Percentiles rank a stretch among this genome's conserved stretches.
Evolutionary conservation across 2,888 invertebrate species (phyloP).

Genomic region (Polymixis lichenea): DNA sequence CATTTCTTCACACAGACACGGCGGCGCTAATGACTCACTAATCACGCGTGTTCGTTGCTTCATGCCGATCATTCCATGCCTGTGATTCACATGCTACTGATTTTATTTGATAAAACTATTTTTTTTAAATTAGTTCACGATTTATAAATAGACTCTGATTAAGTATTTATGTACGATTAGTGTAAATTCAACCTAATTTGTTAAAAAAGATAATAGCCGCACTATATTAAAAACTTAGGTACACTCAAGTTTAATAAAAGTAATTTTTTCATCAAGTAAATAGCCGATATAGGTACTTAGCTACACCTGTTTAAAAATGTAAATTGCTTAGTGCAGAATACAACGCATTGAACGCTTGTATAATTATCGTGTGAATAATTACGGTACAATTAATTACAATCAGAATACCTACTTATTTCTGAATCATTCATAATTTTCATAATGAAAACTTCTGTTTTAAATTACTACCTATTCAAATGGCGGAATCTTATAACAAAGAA

Average conservation of each 20-base stretch:
- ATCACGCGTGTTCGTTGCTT: conserved; percentile 18
- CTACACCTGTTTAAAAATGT: too few species aligned
- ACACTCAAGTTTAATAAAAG: neutral
- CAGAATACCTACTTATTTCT: neutral
- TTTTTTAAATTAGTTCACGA: neutral
- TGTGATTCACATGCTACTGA: conserved; percentile 40
- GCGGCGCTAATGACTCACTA: conserved; percentile 51
- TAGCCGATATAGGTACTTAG: neutral
- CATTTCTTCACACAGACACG: conserved; percentile 31
- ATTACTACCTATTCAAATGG: neutral
- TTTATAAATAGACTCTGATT: neutral
- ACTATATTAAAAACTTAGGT: neutral
- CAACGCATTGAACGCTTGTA: neutral
- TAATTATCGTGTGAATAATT: neutral
- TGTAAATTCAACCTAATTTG: neutral
- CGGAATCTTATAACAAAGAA: neutral
- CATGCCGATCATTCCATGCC: conserved; percentile 13
- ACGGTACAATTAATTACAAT: neutral
- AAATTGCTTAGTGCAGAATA: neutral
- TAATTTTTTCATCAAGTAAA: neutral
- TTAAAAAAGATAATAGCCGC: neutral
- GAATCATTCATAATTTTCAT: neutral
- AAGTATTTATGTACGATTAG: neutral
- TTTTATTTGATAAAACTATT: conserved; percentile 13
- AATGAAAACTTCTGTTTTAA: neutral